These are phyloP conservation scores for Diceros bicornis DNA, from an alignment of 2,797 vertebrate species.

Conservation along the genomic window DNA sequence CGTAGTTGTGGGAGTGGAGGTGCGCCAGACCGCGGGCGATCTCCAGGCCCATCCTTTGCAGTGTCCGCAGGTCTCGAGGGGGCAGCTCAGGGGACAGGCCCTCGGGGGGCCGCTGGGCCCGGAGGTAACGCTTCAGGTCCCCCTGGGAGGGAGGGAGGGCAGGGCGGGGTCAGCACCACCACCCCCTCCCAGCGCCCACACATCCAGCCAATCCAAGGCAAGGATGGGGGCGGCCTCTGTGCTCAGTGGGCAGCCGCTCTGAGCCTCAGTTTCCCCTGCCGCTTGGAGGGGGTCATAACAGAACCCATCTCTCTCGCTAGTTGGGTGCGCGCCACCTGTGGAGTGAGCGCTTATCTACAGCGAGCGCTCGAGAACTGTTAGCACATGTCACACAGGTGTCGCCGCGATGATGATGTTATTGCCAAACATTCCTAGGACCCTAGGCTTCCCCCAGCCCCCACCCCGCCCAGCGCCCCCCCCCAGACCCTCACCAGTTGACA, in stretches of 20 bases:
- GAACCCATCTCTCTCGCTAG: no score
- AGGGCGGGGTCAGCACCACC: neutral
- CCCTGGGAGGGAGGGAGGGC: conserved; percentile 88
- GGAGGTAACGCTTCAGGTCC: conserved; percentile 96
- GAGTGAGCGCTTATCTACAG: neutral
- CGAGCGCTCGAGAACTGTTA: neutral
- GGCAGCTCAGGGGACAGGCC: conserved; percentile 96
- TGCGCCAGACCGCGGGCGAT: conserved; percentile 95
- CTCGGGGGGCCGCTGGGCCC: conserved; percentile 95
- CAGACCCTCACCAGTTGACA: conserved; percentile 94
- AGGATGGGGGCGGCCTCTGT: neutral
- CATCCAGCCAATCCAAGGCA: neutral
- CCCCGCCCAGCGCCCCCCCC: accelerated
- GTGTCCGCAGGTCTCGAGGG: conserved; percentile 93
- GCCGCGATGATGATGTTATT: neutral
- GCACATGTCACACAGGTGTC: neutral
- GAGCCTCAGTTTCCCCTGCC: neutral
- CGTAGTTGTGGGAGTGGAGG: conserved; percentile 96
- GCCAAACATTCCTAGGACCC: neutral
- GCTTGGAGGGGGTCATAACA: neutral
- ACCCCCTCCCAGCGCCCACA: neutral
- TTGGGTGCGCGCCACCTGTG: accelerated
- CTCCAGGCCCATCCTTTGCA: conserved; percentile 97
- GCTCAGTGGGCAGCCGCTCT: neutral
- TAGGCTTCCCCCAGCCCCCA: neutral